phyloP scores from a whole-genome alignment of 2,888 invertebrate genomes.

The Macaria notata region DNA sequence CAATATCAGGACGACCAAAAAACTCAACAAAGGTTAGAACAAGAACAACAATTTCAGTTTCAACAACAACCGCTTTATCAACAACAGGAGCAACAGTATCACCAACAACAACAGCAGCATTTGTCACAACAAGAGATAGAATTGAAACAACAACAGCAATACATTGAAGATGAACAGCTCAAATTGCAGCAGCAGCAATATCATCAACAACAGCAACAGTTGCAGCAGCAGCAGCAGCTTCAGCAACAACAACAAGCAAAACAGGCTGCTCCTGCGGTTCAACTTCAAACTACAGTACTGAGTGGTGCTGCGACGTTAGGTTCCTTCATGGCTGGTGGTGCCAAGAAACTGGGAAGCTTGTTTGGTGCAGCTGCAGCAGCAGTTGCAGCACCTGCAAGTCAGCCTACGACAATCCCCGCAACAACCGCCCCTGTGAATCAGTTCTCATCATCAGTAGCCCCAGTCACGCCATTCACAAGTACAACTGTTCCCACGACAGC shows the following conservation, averaged over 20 bases:
- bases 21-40: constrained; percentile 45
- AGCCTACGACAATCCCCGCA: constrained; percentile 41
- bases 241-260: constrained; percentile 63
- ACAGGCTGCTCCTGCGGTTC: constrained; percentile 64
- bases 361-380: constrained; percentile 78
- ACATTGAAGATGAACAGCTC: constrained; percentile 39
- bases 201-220: constrained; percentile 48
- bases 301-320: constrained; percentile 76
- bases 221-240: constrained; percentile 52
- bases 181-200: constrained; percentile 48
- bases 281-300: constrained; percentile 67
- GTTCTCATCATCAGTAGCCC: constrained; percentile 52
- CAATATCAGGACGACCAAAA: constrained; percentile 41
- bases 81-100: constrained; percentile 43
- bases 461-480: constrained; percentile 57
- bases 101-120: constrained; percentile 45
- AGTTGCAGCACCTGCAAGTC: constrained; percentile 60
- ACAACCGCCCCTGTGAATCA: constrained; percentile 50
- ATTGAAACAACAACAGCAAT: constrained; percentile 41
- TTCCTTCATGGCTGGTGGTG: constrained; percentile 77
- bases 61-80: constrained; percentile 43
- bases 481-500: constrained; percentile 57
- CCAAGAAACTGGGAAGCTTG: constrained; percentile 75
- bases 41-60: constrained; percentile 46
- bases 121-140: constrained; percentile 34